Evolutionary conservation across 2,113 vertebrate species (phyloP).

Genomic region (Amazona guildingii): DNA sequence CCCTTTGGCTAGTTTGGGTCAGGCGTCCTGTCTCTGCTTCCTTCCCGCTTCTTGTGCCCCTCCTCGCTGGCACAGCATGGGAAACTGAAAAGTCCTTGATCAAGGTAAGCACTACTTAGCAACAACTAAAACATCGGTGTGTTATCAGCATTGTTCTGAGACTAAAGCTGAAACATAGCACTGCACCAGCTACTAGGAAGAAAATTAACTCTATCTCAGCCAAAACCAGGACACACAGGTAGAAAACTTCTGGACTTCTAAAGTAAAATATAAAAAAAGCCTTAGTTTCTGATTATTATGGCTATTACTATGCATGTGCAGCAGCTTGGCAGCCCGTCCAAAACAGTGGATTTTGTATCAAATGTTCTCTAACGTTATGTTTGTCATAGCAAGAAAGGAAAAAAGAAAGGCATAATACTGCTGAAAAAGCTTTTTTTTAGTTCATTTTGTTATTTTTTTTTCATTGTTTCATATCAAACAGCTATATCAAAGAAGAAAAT

Average conservation of each 20-base stretch:
- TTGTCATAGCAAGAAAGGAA: accelerated
- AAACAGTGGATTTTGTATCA: neutral
- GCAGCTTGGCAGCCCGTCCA: neutral
- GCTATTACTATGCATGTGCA: neutral
- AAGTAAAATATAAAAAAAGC: neutral
- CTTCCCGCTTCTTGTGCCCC: neutral
- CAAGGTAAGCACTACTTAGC: neutral
- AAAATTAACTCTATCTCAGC: neutral
- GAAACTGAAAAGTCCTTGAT: neutral
- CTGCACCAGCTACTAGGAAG: neutral
- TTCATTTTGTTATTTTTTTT: neutral
- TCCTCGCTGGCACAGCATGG: neutral
- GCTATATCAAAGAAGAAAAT: neutral
- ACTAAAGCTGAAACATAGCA: neutral
- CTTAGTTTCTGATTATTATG: neutral
- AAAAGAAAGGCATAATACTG: neutral
- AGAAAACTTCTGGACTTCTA: neutral
- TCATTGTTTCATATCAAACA: neutral
- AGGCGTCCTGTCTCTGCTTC: neutral
- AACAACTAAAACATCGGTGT: neutral
- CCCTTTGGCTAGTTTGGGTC: neutral
- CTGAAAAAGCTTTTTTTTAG: neutral
- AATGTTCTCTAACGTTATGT: neutral
- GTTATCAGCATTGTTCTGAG: neutral
- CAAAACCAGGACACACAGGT: neutral